phyloP scores from a whole-genome alignment of 2,113 vertebrate genomes.

The Cathartes aura region DNA sequence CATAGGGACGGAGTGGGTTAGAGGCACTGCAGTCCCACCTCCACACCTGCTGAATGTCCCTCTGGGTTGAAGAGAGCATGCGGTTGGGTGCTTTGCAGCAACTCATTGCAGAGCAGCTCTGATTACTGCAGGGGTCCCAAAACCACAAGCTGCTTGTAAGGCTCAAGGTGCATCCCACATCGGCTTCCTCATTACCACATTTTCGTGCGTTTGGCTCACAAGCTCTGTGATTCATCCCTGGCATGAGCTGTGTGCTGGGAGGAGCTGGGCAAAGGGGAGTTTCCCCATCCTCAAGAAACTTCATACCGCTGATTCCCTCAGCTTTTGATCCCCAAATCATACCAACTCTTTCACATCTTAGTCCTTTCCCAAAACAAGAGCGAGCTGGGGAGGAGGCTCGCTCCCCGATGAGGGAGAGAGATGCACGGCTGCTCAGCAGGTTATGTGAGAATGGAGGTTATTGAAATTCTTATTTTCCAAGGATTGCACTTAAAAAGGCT shows the following conservation, averaged over 20 bases:
- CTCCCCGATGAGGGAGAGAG: not conserved
- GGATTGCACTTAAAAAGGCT: constrained; percentile 1
- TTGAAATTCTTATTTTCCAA: constrained; percentile 42
- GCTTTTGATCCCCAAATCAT: not conserved
- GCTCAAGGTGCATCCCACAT: not conserved
- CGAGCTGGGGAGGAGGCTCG: not conserved
- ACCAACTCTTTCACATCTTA: not conserved
- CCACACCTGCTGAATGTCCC: not conserved
- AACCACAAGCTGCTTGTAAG: not conserved
- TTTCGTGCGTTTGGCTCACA: accelerated
- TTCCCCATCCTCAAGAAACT: not conserved
- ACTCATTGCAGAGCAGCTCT: not conserved
- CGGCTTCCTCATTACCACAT: not conserved
- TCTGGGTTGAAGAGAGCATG: not conserved
- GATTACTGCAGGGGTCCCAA: not conserved
- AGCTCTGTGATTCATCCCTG: not conserved
- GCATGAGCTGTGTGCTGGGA: not conserved
- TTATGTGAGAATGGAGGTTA: not conserved
- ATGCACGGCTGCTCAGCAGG: not conserved
- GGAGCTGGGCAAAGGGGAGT: not conserved
- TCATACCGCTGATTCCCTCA: not conserved
- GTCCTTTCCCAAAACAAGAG: not conserved
- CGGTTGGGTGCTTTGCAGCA: not conserved
- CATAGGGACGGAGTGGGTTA: not conserved
- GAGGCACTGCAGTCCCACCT: not conserved